Evolutionary conservation across 2,888 invertebrate species (phyloP).

Genomic region (Hyalella azteca): DNA sequence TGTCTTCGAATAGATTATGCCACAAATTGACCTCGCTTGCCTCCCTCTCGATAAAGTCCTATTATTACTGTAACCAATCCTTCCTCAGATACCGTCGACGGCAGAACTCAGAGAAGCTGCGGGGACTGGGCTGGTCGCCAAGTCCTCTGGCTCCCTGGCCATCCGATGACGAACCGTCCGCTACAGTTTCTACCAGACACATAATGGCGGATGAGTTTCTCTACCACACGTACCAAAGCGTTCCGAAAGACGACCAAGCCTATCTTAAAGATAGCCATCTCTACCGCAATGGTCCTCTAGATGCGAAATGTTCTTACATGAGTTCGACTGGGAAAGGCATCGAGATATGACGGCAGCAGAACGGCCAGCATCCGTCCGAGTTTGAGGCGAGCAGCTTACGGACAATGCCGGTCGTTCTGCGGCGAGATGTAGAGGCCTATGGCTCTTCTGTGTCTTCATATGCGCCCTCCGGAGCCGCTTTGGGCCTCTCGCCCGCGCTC

Average conservation of each 20-base stretch:
- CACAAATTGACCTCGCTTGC: too few species aligned
- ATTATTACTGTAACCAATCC: neutral
- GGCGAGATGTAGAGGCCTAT: neutral
- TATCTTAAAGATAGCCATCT: neutral
- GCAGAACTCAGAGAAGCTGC: conserved; percentile 47
- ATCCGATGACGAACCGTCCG: conserved; percentile 47
- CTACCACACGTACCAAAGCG: conserved; percentile 48
- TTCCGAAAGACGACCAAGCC: conserved; percentile 14
- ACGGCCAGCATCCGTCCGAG: conserved; percentile 26
- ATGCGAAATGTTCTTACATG: neutral
- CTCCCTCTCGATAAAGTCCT: too few species aligned
- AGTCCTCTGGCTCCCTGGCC: conserved; percentile 50
- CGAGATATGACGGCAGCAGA: conserved; percentile 36
- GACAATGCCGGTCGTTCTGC: conserved; percentile 24
- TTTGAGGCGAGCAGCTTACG: neutral
- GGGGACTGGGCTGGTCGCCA: conserved; percentile 49
- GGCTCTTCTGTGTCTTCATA: neutral
- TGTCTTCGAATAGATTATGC: too few species aligned
- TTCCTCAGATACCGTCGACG: conserved; percentile 44
- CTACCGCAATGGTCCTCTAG: neutral
- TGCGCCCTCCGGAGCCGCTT: neutral
- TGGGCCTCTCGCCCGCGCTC: neutral
- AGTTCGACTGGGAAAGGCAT: neutral
- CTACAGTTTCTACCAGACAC: conserved; percentile 43
- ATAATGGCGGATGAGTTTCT: conserved; percentile 56